Evolutionary conservation across 2,113 vertebrate species (phyloP).

Genomic region (Anarhynchus alexandrinus): DNA sequence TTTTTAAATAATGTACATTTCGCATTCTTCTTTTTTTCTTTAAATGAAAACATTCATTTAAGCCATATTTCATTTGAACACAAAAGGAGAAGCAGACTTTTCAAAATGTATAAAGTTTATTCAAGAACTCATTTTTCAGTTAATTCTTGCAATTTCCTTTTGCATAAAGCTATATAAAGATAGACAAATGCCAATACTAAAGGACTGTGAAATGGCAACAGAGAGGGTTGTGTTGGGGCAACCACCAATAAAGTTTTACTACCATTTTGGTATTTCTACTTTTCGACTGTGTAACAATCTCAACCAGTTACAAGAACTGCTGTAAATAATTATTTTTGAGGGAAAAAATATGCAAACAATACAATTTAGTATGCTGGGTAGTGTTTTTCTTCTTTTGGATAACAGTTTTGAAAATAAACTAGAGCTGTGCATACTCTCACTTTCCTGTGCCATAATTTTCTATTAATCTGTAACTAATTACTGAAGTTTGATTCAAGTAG

Average conservation of each 20-base stretch:
- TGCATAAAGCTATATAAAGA: conserved; percentile 26
- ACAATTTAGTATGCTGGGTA: neutral
- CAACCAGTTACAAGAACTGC: neutral
- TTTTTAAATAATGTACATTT: neutral
- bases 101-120: conserved; percentile 64
- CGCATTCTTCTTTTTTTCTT: neutral
- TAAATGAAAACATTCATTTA: neutral
- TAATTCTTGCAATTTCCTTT: conserved; percentile 11
- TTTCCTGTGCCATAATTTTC: neutral
- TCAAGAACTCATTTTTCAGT: conserved; percentile 33
- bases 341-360: neutral
- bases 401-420: conserved; percentile 14
- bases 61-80: neutral
- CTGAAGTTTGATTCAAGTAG: neutral
- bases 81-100: conserved; percentile 15
- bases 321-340: neutral
- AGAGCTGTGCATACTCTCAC: neutral
- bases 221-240: neutral
- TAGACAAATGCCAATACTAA: neutral
- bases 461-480: neutral
- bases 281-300: neutral
- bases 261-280: neutral
- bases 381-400: neutral
- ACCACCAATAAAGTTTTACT: neutral
- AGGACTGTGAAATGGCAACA: neutral